Conservation (phyloP, 2,888 invertebrate genomes). For the Galerucella calmariensis region DNA sequence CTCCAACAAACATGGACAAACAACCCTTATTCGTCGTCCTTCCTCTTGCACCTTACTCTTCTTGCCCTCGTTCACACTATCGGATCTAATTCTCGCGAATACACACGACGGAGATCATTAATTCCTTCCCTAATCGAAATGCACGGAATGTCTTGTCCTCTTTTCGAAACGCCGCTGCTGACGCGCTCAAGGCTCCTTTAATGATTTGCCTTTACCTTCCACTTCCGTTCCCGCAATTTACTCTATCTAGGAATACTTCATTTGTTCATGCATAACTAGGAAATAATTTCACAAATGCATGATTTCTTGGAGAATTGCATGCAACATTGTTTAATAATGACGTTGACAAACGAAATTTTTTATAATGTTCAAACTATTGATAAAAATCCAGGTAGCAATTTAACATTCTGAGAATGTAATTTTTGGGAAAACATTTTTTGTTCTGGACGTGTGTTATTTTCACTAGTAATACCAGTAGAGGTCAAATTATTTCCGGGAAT, state of each 20-base stretch:
- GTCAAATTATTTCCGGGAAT: no score
- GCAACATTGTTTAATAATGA: not conserved
- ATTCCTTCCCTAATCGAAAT: slow-evolving; percentile 30
- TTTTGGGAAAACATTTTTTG: no score
- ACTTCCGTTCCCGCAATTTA: not conserved
- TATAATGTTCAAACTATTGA: no score
- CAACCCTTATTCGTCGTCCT: slow-evolving; percentile 13
- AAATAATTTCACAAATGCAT: not conserved
- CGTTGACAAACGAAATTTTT: no score
- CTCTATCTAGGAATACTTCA: not conserved
- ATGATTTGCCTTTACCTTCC: slow-evolving; percentile 26
- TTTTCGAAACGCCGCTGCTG: slow-evolving; percentile 17
- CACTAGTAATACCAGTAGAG: no score
- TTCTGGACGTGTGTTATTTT: no score
- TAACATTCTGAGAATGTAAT: no score
- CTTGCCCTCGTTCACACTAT: slow-evolving; percentile 19
- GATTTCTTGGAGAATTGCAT: not conserved
- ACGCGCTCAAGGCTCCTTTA: slow-evolving; percentile 14
- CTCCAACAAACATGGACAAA: slow-evolving; percentile 26
- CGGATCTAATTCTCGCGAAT: slow-evolving; percentile 24
- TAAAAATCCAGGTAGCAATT: no score
- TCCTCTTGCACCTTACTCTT: not conserved
- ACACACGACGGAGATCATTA: slow-evolving; percentile 28
- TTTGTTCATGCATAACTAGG: not conserved
- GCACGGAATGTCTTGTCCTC: slow-evolving; percentile 24